Conservation (phyloP, 2,797 vertebrate species). For the Sylvilagus floridanus region DNA sequence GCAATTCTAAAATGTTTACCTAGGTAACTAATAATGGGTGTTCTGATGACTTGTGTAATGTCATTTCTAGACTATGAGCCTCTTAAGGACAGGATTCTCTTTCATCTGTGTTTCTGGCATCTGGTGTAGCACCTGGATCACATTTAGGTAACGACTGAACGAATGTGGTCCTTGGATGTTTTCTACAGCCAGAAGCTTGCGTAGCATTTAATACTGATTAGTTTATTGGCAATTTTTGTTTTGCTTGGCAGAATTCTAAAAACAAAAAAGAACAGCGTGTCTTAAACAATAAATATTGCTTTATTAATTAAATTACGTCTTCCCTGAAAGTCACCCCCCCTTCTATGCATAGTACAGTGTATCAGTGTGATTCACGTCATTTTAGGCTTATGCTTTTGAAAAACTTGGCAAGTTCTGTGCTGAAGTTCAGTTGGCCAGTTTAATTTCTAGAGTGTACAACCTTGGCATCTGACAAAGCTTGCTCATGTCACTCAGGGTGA, state of each 20-base stretch:
- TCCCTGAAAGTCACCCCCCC: not conserved
- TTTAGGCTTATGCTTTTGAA: slow-evolving; percentile 30
- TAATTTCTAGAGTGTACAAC: not conserved
- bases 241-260: slow-evolving; percentile 65
- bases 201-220: slow-evolving; percentile 35
- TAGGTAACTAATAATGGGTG: not conserved
- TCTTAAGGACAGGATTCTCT: not conserved
- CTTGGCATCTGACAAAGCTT: slow-evolving; percentile 34
- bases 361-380: not conserved
- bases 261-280: not conserved
- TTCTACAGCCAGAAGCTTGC: slow-evolving; percentile 27
- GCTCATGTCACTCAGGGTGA: slow-evolving; percentile 22
- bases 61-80: not conserved
- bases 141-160: not conserved
- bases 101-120: not conserved
- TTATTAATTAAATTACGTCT: slow-evolving; percentile 15
- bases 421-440: slow-evolving; percentile 12
- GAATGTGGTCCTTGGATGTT: not conserved
- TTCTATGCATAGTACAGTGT: slow-evolving; percentile 43
- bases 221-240: slow-evolving; percentile 55
- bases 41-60: not conserved
- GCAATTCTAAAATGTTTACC: not conserved
- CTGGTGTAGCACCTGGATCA: not conserved
- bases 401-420: not conserved
- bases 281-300: slow-evolving; percentile 52